These are phyloP conservation scores for Hylaeus volcanicus DNA, from an alignment of 1,140 invertebrate species.

Conservation along the genomic window DNA sequence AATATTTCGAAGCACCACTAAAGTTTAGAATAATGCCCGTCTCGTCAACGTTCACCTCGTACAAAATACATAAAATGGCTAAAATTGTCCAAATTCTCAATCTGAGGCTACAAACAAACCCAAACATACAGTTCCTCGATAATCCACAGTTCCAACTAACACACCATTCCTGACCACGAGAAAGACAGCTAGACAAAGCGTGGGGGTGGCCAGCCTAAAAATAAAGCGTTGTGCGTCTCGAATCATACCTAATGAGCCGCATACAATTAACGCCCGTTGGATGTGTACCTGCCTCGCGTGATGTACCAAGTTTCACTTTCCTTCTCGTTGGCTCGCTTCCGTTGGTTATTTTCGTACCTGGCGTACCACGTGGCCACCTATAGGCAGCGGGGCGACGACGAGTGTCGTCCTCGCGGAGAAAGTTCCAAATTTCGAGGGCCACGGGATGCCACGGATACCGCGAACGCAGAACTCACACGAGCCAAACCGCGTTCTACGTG, in stretches of 20 bases:
- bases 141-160: no score
- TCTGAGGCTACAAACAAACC: no score
- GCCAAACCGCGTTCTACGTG: neutral
- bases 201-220: conserved; percentile 9
- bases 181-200: neutral
- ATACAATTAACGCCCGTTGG: conserved; percentile 48
- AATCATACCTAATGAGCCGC: conserved; percentile 41
- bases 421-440: conserved; percentile 65
- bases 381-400: conserved; percentile 10
- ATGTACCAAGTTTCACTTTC: conserved; percentile 76
- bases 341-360: conserved; percentile 61
- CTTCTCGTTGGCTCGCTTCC: conserved; percentile 65
- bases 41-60: no score
- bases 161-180: no score
- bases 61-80: no score
- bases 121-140: no score
- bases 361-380: conserved; percentile 27
- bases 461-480: conserved; percentile 7
- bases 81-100: no score
- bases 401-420: conserved; percentile 54
- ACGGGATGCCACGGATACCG: neutral
- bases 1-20: no score
- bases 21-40: no score
- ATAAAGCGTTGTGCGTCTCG: neutral
- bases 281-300: conserved; percentile 11